Evolutionary conservation across 2,888 invertebrate species (phyloP).

Genomic region (Lordiphosa andalusiaca): DNA sequence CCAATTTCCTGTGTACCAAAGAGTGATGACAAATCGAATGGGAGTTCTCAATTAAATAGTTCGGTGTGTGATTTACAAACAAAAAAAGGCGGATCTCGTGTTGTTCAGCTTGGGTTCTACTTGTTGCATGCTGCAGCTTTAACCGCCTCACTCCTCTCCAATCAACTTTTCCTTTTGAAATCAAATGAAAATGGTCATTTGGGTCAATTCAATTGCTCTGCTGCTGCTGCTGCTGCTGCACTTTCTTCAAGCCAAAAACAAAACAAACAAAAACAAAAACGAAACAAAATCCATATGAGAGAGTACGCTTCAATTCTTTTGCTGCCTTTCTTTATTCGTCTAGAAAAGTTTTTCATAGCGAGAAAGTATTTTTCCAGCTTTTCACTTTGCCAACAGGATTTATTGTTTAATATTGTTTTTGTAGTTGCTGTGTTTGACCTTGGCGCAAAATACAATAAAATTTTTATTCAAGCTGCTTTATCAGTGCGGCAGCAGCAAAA

Average conservation of each 20-base stretch:
- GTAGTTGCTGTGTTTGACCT: constrained; percentile 56
- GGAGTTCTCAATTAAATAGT: constrained; percentile 6
- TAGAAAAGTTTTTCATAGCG: constrained; percentile 46
- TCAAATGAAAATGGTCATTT: constrained; percentile 68
- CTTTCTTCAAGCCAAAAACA: constrained; percentile 57
- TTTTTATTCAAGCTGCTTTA: constrained; percentile 8
- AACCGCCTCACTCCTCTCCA: constrained; percentile 24
- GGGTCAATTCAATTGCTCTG: constrained; percentile 68
- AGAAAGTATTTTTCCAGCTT: constrained; percentile 51
- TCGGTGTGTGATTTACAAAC: not conserved
- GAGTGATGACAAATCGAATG: too few species aligned
- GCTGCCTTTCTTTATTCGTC: constrained; percentile 48
- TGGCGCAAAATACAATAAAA: constrained; percentile 26
- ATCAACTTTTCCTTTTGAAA: constrained; percentile 73
- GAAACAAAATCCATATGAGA: constrained; percentile 11
- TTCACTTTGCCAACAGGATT: constrained; percentile 40
- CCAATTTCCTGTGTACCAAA: constrained; percentile 11
- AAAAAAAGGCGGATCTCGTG: constrained; percentile 42
- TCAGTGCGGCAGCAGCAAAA: constrained; percentile 15
- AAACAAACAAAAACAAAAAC: constrained; percentile 18
- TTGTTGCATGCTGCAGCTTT: constrained; percentile 46
- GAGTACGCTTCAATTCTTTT: constrained; percentile 24
- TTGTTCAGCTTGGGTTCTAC: constrained; percentile 12
- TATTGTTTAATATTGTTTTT: constrained; percentile 25
- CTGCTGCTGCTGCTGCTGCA: constrained; percentile 33